Evolutionary conservation across 2,888 invertebrate genomes (phyloP), one percentile per base, ranked within the genome.

Genomic region (Zhuqinia jingwanae): DNA sequence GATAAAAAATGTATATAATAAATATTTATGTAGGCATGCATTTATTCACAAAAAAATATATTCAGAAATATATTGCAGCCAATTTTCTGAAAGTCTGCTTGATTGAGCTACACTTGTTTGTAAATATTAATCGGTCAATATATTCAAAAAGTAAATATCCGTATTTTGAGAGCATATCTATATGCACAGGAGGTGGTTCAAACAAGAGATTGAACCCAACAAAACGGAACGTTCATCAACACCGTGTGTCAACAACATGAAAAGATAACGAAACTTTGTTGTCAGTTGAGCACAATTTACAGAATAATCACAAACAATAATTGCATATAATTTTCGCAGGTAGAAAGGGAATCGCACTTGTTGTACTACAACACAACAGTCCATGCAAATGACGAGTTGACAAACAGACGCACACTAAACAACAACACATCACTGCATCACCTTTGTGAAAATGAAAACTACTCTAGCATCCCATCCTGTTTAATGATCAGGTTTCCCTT

Each of bases 401-500:
- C 58, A 60, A 25, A 11, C 58, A 63, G 63, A 30, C 30, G 30
- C 15, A 11, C 47, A 47, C 22, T 22, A 22, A 45, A 36, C 36
- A 36, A 36, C 42, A 17, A 68, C 47, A 11, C 22, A 17, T 63
- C 63, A 63, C 63, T n/a, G n/a, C n/a, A n/a, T n/a, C n/a, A n/a
- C n/a, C n/a, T n/a, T n/a, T 36, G 36, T 36, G 8, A 36, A 70
- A 47, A 47, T 70, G 1, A 22, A 70, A 70, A 25, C 15, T 5
- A 47, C 25, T 50, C 27, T 45, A 70, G 11, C 25, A 17, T 68
- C 65, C 36, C 65, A 42, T 13, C 15, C 42, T 68, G 42, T 15
- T 42, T 20, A 42, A 30, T 63, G 45, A 70, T 70, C 70, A 70
- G 47, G 47, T 70, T 70, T 50, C 70, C 47, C 47, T 70, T 70